phyloP scores from a whole-genome alignment of 2,888 invertebrate genomes.

The Cyaniris semiargus region DNA sequence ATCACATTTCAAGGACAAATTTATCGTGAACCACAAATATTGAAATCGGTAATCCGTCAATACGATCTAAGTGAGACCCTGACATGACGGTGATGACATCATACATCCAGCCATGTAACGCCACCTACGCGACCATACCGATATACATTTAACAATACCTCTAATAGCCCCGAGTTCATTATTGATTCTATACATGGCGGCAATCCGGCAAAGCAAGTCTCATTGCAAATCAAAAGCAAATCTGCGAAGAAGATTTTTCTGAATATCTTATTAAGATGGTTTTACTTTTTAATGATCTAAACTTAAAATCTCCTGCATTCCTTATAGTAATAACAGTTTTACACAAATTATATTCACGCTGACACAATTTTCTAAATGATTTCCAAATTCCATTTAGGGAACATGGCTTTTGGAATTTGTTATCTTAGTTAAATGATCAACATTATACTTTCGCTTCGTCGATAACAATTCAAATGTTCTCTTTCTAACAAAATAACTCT shows the following conservation, averaged over 20 bases:
- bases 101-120: conserved; percentile 32
- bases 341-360: not conserved
- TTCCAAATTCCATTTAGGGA: not conserved
- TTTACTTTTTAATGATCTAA: too few relatives aligned
- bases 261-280: not conserved
- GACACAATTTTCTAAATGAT: not conserved
- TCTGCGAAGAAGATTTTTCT: not conserved
- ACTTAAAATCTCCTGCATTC: too few relatives aligned
- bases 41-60: conserved; percentile 13
- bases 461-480: not conserved
- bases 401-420: not conserved
- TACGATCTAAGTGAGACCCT: conserved; percentile 35
- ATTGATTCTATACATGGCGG: not conserved
- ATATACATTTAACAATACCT: conserved; percentile 27
- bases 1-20: conserved; percentile 11
- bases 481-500: not conserved
- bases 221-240: not conserved
- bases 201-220: not conserved
- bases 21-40: conserved; percentile 4
- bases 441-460: not conserved
- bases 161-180: not conserved
- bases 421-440: not conserved
- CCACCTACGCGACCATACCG: conserved; percentile 33
- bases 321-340: too few relatives aligned
- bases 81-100: conserved; percentile 39